These are phyloP conservation scores for Pecten maximus DNA, from an alignment of 2,888 invertebrate species.

Conservation along the genomic window DNA sequence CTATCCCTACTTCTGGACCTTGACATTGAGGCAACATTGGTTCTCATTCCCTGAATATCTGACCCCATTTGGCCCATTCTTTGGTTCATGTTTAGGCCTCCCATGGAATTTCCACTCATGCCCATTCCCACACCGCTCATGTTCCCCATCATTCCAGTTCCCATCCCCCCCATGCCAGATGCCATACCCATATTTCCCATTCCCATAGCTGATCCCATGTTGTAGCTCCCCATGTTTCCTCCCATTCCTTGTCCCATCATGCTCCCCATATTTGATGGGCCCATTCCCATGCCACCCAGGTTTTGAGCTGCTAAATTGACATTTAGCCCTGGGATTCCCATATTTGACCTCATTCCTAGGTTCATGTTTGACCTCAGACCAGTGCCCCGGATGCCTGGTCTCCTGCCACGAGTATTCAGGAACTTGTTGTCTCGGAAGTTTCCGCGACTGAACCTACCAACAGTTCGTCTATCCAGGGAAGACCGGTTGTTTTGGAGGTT, in stretches of 20 bases:
- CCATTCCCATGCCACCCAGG: background rate
- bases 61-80: background rate
- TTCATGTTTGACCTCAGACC: background rate
- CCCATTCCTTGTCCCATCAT: conserved; percentile 15
- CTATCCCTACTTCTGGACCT: conserved; percentile 14
- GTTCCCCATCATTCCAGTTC: conserved; percentile 22
- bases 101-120: conserved; percentile 1
- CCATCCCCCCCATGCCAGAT: background rate
- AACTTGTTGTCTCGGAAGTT: conserved; percentile 17
- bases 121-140: background rate
- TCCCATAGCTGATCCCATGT: background rate
- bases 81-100: conserved; percentile 14
- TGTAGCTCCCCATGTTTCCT: background rate
- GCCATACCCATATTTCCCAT: conserved; percentile 16
- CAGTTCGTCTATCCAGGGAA: background rate
- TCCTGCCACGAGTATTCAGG: conserved; percentile 1
- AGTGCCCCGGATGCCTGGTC: background rate
- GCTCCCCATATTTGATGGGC: background rate
- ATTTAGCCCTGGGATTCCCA: background rate
- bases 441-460: conserved; percentile 16
- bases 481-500: background rate
- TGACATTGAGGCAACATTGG: background rate
- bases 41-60: background rate
- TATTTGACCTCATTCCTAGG: background rate
- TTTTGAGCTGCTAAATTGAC: background rate